A percentile compares a stretch with the other conserved stretches of the same genome.
phyloP scores from a whole-genome alignment of 2,113 vertebrate genomes.

The Gambusia affinis region DNA sequence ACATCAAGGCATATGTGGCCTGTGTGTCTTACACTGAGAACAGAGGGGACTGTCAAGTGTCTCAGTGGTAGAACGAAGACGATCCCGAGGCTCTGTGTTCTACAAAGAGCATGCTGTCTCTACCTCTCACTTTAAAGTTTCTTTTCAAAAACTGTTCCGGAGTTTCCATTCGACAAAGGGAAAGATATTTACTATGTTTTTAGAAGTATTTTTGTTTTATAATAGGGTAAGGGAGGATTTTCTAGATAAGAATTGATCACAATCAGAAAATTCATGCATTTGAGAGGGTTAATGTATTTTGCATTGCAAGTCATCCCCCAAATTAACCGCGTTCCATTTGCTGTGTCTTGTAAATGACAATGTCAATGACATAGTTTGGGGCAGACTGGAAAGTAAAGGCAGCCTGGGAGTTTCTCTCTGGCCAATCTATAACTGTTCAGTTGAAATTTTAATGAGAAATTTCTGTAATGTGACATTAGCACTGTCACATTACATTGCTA shows the following conservation, averaged over 20 bases:
- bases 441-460: too few relatives aligned
- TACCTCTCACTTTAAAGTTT: not conserved
- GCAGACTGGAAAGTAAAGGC: too few relatives aligned
- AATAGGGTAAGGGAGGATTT: not conserved
- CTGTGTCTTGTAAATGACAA: too few relatives aligned
- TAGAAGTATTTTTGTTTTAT: not conserved
- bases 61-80: constrained; percentile 30
- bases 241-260: not conserved
- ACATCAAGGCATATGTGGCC: constrained; percentile 64
- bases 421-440: too few relatives aligned
- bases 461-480: too few relatives aligned
- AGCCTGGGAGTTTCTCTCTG: too few relatives aligned
- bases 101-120: constrained; percentile 13
- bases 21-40: constrained; percentile 40
- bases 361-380: too few relatives aligned
- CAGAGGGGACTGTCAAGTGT: constrained; percentile 49
- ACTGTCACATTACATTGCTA: too few relatives aligned
- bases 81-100: constrained; percentile 23
- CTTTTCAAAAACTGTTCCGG: not conserved
- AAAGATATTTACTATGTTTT: not conserved
- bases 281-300: not conserved
- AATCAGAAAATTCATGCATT: not conserved
- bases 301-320: not conserved
- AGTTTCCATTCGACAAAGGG: not conserved
- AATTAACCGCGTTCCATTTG: too few relatives aligned